Percentiles rank a stretch among this genome's conserved stretches.
Evolutionary conservation across 2,113 vertebrate species (phyloP).

Genomic region (Spermophilus dauricus): DNA sequence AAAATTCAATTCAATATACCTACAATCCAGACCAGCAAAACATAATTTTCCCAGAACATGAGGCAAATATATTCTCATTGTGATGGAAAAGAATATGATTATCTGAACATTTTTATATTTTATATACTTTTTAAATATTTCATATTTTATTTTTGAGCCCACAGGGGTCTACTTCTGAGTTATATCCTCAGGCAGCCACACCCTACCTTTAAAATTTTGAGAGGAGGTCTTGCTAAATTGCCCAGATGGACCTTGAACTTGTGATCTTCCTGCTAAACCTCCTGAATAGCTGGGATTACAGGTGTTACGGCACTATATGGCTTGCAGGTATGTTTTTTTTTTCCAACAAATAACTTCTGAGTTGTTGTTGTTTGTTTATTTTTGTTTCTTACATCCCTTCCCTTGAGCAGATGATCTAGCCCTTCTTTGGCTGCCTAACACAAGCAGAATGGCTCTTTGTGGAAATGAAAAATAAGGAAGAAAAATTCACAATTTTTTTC

Average conservation of each 20-base stretch:
- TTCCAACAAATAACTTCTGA: background rate
- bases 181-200: too few species aligned
- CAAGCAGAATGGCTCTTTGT: background rate
- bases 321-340: too few species aligned
- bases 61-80: background rate
- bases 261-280: too few species aligned
- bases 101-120: background rate
- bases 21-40: conserved; percentile 5
- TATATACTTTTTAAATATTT: too few species aligned
- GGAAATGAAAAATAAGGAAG: conserved; percentile 24
- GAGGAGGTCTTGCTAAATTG: too few species aligned
- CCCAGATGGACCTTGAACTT: too few species aligned
- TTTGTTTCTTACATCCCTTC: background rate
- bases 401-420: background rate
- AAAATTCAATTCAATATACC: background rate
- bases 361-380: background rate
- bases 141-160: too few species aligned
- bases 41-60: background rate
- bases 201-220: too few species aligned
- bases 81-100: background rate
- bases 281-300: too few species aligned
- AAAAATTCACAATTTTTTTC: conserved; percentile 23
- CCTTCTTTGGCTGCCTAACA: background rate
- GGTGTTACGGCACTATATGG: too few species aligned
- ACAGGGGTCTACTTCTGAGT: too few species aligned